Conservation (phyloP, 2,113 vertebrate genomes). For the human region GRCh38 chr2:23821501-23822000, state of each 20-base stretch:
- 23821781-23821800: background rate
- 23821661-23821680: background rate
- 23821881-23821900: background rate
- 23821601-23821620: background rate
- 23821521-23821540: background rate
- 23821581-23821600: slow-evolving; percentile 11
- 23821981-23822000: slow-evolving; percentile 30
- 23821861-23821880: no score
- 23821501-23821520: background rate
- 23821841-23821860: no score
- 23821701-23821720: background rate
- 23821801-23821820: background rate
- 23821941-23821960: background rate
- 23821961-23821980: background rate
- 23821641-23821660: background rate
- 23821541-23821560: slow-evolving; percentile 32
- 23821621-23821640: slow-evolving; percentile 18
- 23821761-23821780: background rate
- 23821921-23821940: background rate
- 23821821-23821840: no score
- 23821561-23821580: slow-evolving; percentile 19
- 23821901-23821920: background rate
- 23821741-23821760: background rate
- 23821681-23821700: background rate
- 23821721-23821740: background rate